These are phyloP conservation scores for Bugulina stolonifera DNA, from an alignment of 2,888 invertebrate genomes.

Conservation along the genomic window DNA sequence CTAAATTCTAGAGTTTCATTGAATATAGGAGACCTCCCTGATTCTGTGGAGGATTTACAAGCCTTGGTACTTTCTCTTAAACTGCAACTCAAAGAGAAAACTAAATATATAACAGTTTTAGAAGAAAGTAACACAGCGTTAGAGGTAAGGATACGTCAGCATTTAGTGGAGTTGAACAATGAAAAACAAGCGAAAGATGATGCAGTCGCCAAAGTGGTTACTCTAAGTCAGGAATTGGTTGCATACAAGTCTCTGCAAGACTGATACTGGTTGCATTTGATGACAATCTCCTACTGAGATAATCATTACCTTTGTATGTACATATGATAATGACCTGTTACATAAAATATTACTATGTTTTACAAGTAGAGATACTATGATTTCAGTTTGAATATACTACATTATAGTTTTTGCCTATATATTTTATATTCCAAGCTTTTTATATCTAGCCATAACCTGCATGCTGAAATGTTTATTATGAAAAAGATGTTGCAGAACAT, in stretches of 20 bases:
- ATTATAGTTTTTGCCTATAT: too few species aligned
- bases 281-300: too few species aligned
- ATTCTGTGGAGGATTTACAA: slow-evolving; percentile 20
- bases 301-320: too few species aligned
- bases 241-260: slow-evolving; percentile 34
- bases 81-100: neutral
- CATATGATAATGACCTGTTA: too few species aligned
- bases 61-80: slow-evolving; percentile 13
- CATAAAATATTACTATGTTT: too few species aligned
- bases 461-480: too few species aligned
- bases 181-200: slow-evolving; percentile 37
- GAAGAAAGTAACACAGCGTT: neutral
- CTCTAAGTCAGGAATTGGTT: slow-evolving; percentile 38
- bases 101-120: neutral
- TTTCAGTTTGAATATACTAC: too few species aligned
- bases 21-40: slow-evolving; percentile 9
- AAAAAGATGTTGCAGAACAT: too few species aligned
- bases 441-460: too few species aligned
- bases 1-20: neutral
- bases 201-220: slow-evolving; percentile 38
- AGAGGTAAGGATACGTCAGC: neutral
- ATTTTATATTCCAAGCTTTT: too few species aligned
- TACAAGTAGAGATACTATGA: too few species aligned
- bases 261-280: neutral
- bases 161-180: slow-evolving; percentile 32